Base-by-base conservation (phyloP, 2,888 invertebrate genomes). In the Callyntrura sp. region DNA sequence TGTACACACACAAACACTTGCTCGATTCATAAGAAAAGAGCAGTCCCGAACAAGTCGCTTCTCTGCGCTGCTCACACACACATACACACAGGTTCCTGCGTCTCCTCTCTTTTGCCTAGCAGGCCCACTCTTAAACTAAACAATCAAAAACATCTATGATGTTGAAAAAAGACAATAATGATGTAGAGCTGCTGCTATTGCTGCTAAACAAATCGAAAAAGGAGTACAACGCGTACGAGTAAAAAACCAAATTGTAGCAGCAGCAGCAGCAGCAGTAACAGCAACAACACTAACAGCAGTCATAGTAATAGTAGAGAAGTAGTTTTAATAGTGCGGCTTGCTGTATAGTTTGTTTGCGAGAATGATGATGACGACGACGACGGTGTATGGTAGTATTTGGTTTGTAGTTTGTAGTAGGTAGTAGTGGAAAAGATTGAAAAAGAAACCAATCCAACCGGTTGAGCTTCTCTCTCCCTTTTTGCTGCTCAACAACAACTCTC, bases 401-500 rank as follows among this genome's bases (percentile, higher is more conserved):
- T n/a, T n/a, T 25, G 14, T 9, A 12, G 11, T 62, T 6, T 4
- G 17, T 17, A 62, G 11, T 17, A 9, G 17, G 35, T 11, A 65
- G 65, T 25, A 28, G 65, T 20, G 14, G 25, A n/a, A 43, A 17
- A 70, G 43, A 70, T 55, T 28, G 78, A 78, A 55, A 55, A 68
- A 28, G 28, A 14, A 70, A 78, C n/a, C 55, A 57, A 78, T 55
- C 78, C 78, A 78, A 78, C 78, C 78, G 55, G 78, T 78, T 78
- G 78, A 78, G 76, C 76, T 48, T 55, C 76, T 76, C 48, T 51
- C 51, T 45, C 45, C 45, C 73, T 76, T 17, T 76, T 25, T 68
- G 12, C 17, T n/a, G 20, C n/a, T 23, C 25, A 43, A 43, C 48
- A 43, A 23, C 45, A 73, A 65, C 35, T 35, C 35, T 35, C 35